Evolutionary conservation across 2,888 invertebrate genomes (phyloP).

Genomic region (Sipha maydis): DNA sequence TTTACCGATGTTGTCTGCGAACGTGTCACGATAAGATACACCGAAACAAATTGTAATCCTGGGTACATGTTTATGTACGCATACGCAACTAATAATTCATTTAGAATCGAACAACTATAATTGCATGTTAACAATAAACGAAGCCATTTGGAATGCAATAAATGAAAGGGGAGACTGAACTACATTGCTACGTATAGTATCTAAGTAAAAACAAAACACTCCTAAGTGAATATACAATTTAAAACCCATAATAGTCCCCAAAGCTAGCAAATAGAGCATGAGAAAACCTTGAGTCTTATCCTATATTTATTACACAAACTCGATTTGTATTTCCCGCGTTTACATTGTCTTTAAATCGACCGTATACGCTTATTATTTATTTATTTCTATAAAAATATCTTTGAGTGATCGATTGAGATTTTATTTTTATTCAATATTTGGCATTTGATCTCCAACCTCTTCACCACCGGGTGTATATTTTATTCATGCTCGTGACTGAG

Average conservation of each 20-base stretch:
- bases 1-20: not conserved
- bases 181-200: not conserved
- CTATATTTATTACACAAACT: constrained; percentile 22
- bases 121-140: not conserved
- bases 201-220: not conserved
- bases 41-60: not conserved
- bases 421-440: constrained; percentile 20
- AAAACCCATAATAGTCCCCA: constrained; percentile 21
- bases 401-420: not conserved
- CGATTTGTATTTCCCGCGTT: not conserved
- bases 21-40: constrained; percentile 3
- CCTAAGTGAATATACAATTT: constrained; percentile 3
- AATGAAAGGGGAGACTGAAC: not conserved
- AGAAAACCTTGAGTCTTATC: constrained; percentile 30
- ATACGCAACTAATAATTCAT: constrained; percentile 11
- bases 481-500: constrained; percentile 24
- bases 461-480: not conserved
- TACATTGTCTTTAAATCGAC: constrained; percentile 31
- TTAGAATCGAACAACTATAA: not conserved
- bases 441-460: constrained; percentile 24
- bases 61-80: not conserved
- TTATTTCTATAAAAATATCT: constrained; percentile 5
- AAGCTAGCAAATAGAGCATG: constrained; percentile 46
- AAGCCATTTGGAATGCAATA: not conserved
- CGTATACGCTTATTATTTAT: not conserved